Evolutionary conservation across 2,888 invertebrate genomes (phyloP).

Genomic region (Maniola hyperantus): DNA sequence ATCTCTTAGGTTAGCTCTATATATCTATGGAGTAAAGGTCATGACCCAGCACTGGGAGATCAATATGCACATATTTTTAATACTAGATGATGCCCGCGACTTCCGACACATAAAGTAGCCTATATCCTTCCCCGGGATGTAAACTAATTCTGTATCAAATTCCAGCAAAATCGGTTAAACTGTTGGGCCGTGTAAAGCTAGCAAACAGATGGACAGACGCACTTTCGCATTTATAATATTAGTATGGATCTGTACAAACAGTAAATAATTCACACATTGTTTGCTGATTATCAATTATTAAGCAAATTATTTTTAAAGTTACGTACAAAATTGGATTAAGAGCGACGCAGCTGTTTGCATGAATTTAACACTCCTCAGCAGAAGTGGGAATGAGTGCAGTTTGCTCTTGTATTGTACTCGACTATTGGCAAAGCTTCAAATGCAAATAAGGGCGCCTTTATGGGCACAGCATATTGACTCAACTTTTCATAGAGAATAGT

Average conservation of each 20-base stretch:
- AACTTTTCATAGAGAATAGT: constrained; percentile 2
- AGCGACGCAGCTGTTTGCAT: constrained; percentile 25
- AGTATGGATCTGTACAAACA: neutral
- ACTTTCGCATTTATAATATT: too few relatives aligned
- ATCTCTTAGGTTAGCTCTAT: too few relatives aligned
- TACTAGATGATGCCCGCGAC: too few relatives aligned
- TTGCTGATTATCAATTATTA: neutral
- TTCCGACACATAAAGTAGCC: too few relatives aligned
- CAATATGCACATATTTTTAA: too few relatives aligned
- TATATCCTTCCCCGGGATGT: too few relatives aligned
- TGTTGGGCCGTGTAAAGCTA: too few relatives aligned
- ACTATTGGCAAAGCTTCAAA: constrained; percentile 29
- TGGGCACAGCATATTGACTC: constrained; percentile 15
- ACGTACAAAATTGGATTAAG: constrained; percentile 21
- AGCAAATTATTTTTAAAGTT: constrained; percentile 20
- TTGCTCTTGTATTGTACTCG: constrained; percentile 26
- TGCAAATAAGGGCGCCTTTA: constrained; percentile 26
- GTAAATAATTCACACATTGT: neutral
- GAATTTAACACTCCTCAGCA: constrained; percentile 26
- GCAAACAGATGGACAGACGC: too few relatives aligned
- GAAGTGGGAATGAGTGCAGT: constrained; percentile 28
- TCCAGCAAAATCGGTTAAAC: too few relatives aligned
- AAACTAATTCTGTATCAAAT: too few relatives aligned
- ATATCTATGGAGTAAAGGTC: too few relatives aligned
- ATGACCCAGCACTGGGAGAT: too few relatives aligned